Evolutionary conservation across 2,888 invertebrate genomes (phyloP).

Genomic region (Neuroscelio doddi): DNA sequence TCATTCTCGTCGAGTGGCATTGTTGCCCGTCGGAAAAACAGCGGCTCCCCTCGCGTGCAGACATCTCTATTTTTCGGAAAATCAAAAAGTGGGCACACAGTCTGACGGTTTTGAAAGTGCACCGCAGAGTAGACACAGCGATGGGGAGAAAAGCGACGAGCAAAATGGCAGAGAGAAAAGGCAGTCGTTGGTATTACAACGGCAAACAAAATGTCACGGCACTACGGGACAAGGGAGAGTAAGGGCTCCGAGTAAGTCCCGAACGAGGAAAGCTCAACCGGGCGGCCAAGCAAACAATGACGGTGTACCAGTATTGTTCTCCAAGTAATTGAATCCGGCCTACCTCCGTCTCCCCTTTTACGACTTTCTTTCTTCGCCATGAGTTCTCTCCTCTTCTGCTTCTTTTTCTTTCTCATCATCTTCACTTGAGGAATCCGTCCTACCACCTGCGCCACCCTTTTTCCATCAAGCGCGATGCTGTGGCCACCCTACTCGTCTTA

Average conservation of each 20-base stretch:
- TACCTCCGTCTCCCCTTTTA: conserved; percentile 50
- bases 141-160: too few species aligned
- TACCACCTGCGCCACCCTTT: conserved; percentile 3
- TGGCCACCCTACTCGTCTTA: conserved; percentile 12
- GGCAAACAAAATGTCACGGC: conserved; percentile 68
- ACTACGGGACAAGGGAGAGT: conserved; percentile 39
- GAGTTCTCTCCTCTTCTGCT: conserved; percentile 40
- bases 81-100: background rate
- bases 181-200: conserved; percentile 57
- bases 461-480: conserved; percentile 6
- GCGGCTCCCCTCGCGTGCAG: background rate
- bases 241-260: conserved; percentile 50
- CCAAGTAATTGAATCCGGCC: conserved; percentile 70
- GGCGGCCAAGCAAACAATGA: conserved; percentile 69
- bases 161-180: conserved; percentile 25
- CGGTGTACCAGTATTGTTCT: conserved; percentile 69
- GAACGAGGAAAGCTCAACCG: conserved; percentile 66
- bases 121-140: too few species aligned
- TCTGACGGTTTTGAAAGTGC: too few species aligned
- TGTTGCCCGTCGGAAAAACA: conserved; percentile 26
- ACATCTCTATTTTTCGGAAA: background rate
- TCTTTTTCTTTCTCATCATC: conserved; percentile 14
- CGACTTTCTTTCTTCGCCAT: conserved; percentile 49
- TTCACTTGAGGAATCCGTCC: background rate
- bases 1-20: conserved; percentile 38